Conservation (phyloP, 2,888 invertebrate genomes). For the Liposcelis brunnea region DNA sequence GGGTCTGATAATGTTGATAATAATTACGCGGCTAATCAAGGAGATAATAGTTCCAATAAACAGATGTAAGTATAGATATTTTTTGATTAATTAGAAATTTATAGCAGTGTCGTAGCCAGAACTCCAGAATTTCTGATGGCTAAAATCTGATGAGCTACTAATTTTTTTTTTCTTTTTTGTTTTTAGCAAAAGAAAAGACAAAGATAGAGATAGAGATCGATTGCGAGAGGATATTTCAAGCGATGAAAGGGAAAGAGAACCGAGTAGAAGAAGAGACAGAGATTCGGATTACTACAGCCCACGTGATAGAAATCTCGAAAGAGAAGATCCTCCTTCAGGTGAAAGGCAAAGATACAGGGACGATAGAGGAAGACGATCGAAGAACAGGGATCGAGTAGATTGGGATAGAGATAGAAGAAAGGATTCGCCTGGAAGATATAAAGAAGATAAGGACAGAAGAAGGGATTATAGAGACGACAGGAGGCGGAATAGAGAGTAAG, state of each 20-base stretch:
- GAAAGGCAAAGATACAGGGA: conserved; percentile 12
- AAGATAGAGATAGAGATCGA: conserved; percentile 14
- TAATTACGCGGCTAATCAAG: conserved; percentile 9
- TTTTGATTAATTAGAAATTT: not conserved
- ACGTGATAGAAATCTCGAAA: conserved; percentile 15
- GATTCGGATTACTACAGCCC: conserved; percentile 9
- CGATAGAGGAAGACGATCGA: not conserved
- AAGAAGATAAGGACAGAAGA: conserved; percentile 10
- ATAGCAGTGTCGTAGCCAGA: no score
- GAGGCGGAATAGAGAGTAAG: conserved; percentile 13
- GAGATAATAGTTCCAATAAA: conserved; percentile 9
- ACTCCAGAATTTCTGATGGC: no score
- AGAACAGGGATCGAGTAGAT: conserved; percentile 2
- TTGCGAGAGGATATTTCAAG: conserved; percentile 12
- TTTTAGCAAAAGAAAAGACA: not conserved
- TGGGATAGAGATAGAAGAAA: conserved; percentile 11
- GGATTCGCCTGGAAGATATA: conserved; percentile 11
- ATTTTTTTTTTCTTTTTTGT: not conserved
- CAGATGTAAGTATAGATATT: conserved; percentile 4
- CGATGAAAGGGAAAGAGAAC: conserved; percentile 13
- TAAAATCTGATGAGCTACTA: no score
- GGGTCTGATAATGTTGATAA: conserved; percentile 19
- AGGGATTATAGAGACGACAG: conserved; percentile 9
- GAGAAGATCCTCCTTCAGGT: conserved; percentile 12
- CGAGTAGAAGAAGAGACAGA: not conserved